A percentile compares a stretch with the other conserved stretches of the same genome.
phyloP scores from a whole-genome alignment of 2,113 vertebrate species.

The Nyctereutes procyonoides region DNA sequence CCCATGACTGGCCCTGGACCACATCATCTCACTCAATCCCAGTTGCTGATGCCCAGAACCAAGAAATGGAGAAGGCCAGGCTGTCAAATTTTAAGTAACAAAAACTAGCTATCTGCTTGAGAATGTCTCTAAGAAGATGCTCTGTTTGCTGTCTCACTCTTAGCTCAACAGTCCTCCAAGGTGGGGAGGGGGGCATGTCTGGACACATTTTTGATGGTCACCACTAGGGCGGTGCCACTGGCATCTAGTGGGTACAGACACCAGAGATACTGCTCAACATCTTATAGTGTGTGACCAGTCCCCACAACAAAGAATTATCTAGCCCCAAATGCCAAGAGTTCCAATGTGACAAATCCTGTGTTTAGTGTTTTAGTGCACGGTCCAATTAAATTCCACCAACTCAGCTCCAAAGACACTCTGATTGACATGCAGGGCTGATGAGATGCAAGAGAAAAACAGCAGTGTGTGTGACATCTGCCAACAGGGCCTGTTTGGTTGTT shows the following conservation, averaged over 20 bases:
- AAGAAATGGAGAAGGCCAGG: background rate
- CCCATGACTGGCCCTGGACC: background rate
- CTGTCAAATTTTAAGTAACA: background rate
- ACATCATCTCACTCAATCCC: background rate
- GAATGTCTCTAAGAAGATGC: background rate
- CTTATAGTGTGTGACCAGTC: background rate
- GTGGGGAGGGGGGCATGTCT: background rate
- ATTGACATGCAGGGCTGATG: background rate
- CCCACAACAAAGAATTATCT: background rate
- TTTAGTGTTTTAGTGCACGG: no score
- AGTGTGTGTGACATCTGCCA: background rate
- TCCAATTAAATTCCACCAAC: conserved; percentile 26
- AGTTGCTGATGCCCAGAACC: background rate
- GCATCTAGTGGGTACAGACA: background rate
- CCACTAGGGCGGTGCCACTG: background rate
- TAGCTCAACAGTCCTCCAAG: background rate
- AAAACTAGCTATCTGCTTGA: background rate
- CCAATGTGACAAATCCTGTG: background rate
- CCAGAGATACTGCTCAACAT: background rate
- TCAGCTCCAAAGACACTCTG: background rate
- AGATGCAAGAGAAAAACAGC: background rate
- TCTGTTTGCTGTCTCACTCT: background rate
- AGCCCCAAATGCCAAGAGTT: background rate
- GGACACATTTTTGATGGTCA: background rate
- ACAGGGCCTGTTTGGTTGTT: background rate